These are phyloP conservation scores for Craterocephalus amniculus DNA, from an alignment of 2,797 vertebrate species.

Conservation along the genomic window DNA sequence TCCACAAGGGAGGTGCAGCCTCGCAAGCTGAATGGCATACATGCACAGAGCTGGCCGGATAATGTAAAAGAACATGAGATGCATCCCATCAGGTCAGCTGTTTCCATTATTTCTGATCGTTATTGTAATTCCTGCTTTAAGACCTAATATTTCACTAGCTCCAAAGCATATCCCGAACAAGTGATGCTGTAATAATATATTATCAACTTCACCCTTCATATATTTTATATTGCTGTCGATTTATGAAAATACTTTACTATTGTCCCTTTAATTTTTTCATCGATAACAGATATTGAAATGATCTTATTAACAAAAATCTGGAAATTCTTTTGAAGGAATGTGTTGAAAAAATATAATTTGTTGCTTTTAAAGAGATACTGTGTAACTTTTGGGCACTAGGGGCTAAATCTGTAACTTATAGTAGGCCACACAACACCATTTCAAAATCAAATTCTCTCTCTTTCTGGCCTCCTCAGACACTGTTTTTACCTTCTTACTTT, in stretches of 20 bases:
- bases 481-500: too few species aligned
- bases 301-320: too few species aligned
- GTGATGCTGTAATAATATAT: not conserved
- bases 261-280: not conserved
- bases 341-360: too few species aligned
- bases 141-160: not conserved
- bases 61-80: constrained; percentile 3
- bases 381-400: too few species aligned
- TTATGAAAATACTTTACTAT: too few species aligned
- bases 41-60: not conserved
- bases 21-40: not conserved
- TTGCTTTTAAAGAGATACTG: too few species aligned
- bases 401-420: too few species aligned
- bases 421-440: too few species aligned
- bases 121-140: not conserved
- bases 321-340: too few species aligned
- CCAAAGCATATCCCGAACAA: not conserved
- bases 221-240: too few species aligned
- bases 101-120: not conserved
- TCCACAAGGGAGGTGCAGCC: not conserved
- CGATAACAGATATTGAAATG: not conserved
- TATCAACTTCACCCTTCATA: not conserved
- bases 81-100: not conserved
- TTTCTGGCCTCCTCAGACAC: too few species aligned
- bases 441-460: too few species aligned